Conservation (phyloP, 1,140 invertebrate genomes). For the Papilio aristodemus region DNA sequence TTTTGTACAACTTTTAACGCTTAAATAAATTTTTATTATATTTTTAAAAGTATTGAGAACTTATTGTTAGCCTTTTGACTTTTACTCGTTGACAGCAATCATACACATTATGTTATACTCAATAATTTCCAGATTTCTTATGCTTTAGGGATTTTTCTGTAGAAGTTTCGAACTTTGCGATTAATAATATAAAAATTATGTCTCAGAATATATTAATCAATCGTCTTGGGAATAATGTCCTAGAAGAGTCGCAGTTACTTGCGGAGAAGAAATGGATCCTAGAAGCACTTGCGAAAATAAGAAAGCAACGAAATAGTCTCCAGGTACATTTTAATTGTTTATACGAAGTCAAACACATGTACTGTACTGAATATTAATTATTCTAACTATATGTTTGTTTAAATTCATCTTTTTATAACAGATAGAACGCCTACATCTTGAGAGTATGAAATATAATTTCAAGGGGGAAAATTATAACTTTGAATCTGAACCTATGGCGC, state of each 20-base stretch:
- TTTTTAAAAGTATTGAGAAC: too few species aligned
- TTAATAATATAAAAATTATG: constrained; percentile 24
- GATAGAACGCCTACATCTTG: constrained; percentile 66
- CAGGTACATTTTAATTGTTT: constrained; percentile 47
- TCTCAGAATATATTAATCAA: constrained; percentile 37
- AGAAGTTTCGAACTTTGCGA: background rate
- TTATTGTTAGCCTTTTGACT: too few species aligned
- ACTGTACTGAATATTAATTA: background rate
- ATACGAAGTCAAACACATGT: background rate
- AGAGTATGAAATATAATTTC: constrained; percentile 52
- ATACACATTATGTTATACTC: too few species aligned
- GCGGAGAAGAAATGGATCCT: constrained; percentile 66
- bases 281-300: constrained; percentile 53
- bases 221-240: constrained; percentile 44
- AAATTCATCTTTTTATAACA: constrained; percentile 38
- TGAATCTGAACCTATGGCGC: background rate
- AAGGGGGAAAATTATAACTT: constrained; percentile 32
- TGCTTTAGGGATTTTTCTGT: too few species aligned
- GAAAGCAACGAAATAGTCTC: constrained; percentile 59
- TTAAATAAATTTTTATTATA: too few species aligned
- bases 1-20: too few species aligned
- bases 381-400: background rate
- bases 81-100: too few species aligned
- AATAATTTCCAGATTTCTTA: too few species aligned
- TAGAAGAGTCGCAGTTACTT: constrained; percentile 56